Evolutionary conservation across 1,140 invertebrate species (phyloP).

Genomic region (Pseudoatta argentina): DNA sequence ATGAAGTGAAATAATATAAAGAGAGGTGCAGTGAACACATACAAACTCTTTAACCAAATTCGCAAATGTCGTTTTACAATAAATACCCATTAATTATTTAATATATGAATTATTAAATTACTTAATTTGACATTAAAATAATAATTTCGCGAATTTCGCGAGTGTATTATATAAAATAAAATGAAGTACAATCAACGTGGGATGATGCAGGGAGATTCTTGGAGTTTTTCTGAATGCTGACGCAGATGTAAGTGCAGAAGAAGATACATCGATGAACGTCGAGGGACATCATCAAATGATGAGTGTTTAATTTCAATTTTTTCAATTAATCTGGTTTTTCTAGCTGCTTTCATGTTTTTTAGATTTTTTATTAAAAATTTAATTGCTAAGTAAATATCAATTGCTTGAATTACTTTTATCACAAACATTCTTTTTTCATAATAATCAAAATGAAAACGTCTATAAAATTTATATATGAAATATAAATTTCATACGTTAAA

Average conservation of each 20-base stretch:
- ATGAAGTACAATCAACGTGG: not conserved
- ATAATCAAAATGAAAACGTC: not conserved
- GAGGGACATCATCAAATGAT: not conserved
- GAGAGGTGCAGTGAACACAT: not conserved
- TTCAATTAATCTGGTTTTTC: not conserved
- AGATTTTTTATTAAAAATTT: not conserved
- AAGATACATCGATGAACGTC: not conserved
- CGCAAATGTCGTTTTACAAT: conserved; percentile 27
- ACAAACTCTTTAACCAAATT: conserved; percentile 17
- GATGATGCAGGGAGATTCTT: not conserved
- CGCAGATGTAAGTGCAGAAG: not conserved
- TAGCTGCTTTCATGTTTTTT: not conserved
- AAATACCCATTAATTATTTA: conserved; percentile 22
- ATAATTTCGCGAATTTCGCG: not conserved
- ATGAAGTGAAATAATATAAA: not conserved
- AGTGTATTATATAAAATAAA: conserved; percentile 3
- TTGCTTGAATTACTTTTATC: not conserved
- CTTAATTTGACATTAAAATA: conserved; percentile 22
- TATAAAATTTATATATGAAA: conserved; percentile 3
- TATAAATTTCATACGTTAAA: not conserved
- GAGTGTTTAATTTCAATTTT: not conserved
- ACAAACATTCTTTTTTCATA: not conserved
- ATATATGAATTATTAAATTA: conserved; percentile 25
- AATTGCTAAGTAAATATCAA: not conserved
- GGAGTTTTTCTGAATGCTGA: not conserved